A percentile compares a stretch with the other conserved stretches of the same genome.
Evolutionary conservation across 2,797 vertebrate genomes (phyloP).

Genomic region (Ispidina lecontei): DNA sequence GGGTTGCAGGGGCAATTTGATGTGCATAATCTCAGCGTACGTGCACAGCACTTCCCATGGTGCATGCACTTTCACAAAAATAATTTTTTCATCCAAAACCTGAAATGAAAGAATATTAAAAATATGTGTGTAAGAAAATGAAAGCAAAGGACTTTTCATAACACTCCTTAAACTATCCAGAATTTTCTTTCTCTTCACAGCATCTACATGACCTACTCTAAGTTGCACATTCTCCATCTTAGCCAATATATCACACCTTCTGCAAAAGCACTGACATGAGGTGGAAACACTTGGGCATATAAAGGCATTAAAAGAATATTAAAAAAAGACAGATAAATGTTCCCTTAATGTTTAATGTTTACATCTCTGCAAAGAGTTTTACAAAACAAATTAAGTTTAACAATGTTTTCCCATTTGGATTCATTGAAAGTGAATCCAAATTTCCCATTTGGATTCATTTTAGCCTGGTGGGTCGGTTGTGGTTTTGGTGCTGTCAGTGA

Average conservation of each 20-base stretch:
- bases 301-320: background rate
- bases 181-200: background rate
- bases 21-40: constrained; percentile 90
- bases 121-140: background rate
- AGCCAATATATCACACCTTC: background rate
- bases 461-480: background rate
- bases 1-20: constrained; percentile 88
- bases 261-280: background rate
- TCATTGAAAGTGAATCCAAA: background rate
- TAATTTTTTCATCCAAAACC: constrained; percentile 84
- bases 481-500: background rate
- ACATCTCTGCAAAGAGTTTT: background rate
- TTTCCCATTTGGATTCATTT: background rate
- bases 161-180: background rate
- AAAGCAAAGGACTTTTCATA: background rate
- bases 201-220: background rate
- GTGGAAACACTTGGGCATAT: background rate
- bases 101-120: constrained; percentile 60
- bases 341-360: background rate
- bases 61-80: constrained; percentile 91
- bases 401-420: rapidly evolving
- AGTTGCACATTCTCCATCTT: background rate
- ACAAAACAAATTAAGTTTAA: background rate
- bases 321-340: background rate
- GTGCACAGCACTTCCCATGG: constrained; percentile 91